Evolutionary conservation across 2,888 invertebrate species (phyloP), one percentile per base, ranked within the genome.

Genomic region (Cheilosia impressa): DNA sequence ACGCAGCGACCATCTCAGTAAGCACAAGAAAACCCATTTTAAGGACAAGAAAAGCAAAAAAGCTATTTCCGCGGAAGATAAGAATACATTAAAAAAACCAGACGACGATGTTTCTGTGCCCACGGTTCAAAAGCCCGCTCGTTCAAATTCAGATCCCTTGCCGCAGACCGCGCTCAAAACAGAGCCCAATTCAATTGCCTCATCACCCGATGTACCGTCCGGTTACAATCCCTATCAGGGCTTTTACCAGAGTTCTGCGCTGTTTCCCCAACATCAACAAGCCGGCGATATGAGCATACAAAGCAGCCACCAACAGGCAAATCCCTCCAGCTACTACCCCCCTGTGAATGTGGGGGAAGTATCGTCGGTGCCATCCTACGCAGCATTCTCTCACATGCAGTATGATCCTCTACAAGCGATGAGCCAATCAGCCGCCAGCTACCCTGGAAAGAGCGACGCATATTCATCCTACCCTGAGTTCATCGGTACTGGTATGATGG

Each of bases 1-100:
- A 95, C 93, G 98, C 22, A 97, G 97, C 85, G 98, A 98, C 91
- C 98, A 98, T 91, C 93, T 98, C n/a, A 96, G 95, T 82, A 98
- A 98, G 91, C 98, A 98, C 91, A 95, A 96, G 87, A 98, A 98
- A 91, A 98, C 97, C 0, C 98, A 98, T 89, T 92, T 92, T 71
- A 92, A 92, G 88, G 92, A 92, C 47, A 92, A 92, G 77, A 92
- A 92, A 73, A 90, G 89, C 43, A 92, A 91, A 87, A 92, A 92
- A 77, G 88, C 89, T 0, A 77, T 89, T 15, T 89, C 90, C 6
- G 89, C 90, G 50, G 91, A 91, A 57, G 89, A 90, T 34, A 91
- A 90, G 76, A 89, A 88, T 73, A 87, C 88, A 10, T 80, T 88
- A 2, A 88, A 87, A 31, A 87, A 81, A 38, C 43, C 53, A 9